Conservation (phyloP, 53 echinoderm and acorn worm genomes). For the Apostichopus leukothele region DNA sequence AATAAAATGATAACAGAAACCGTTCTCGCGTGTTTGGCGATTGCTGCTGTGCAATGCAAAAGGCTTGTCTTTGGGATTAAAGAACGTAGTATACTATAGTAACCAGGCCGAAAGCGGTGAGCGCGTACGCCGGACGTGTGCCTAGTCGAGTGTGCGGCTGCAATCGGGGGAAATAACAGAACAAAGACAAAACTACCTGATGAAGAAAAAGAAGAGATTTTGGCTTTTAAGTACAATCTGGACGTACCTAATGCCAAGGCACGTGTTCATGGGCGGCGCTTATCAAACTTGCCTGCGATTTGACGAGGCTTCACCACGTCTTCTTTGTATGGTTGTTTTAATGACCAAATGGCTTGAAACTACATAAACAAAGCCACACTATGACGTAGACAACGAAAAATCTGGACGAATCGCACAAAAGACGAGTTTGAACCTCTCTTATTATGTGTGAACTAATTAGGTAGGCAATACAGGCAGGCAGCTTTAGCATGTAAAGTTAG, state of each 20-base stretch:
- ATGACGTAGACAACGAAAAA: background rate
- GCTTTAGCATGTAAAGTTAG: background rate
- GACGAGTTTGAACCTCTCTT: background rate
- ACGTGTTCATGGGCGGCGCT: slow-evolving; percentile 45
- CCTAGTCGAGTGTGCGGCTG: background rate
- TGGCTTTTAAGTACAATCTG: slow-evolving; percentile 13
- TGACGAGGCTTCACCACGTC: background rate
- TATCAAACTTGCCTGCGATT: background rate
- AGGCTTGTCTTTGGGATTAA: background rate
- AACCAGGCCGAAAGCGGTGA: slow-evolving; percentile 1
- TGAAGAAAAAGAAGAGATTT: background rate
- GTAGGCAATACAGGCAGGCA: background rate
- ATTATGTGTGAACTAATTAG: background rate
- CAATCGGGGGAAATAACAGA: background rate
- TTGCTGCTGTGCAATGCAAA: background rate
- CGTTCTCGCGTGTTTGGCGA: slow-evolving; percentile 17
- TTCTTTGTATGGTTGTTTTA: slow-evolving; percentile 36
- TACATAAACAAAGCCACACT: slow-evolving; percentile 24
- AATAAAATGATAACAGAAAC: slow-evolving; percentile 16
- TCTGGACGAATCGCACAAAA: slow-evolving; percentile 7
- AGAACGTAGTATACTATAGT: background rate
- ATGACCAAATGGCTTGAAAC: background rate
- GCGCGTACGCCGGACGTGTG: slow-evolving; percentile 25
- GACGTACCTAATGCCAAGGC: slow-evolving; percentile 30
- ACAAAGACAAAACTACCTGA: background rate